These are phyloP conservation scores for Ophioninae sp. DNA, from an alignment of 2,888 invertebrate genomes.

Conservation along the genomic window DNA sequence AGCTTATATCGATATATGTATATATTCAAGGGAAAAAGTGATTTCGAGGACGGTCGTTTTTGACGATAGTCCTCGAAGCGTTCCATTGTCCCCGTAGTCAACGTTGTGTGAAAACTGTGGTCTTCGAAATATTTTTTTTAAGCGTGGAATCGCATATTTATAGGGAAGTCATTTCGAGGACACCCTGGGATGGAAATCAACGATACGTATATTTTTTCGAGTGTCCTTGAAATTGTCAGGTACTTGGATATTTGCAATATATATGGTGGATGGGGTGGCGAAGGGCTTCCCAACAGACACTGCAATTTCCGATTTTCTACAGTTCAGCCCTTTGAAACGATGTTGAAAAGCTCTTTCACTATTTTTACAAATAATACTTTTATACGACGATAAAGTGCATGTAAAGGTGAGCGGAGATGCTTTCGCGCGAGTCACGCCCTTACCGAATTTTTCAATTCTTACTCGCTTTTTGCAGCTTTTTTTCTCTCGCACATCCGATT, in stretches of 20 bases:
- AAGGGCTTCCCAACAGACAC: neutral
- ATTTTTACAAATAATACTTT: conserved; percentile 39
- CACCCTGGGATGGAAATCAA: neutral
- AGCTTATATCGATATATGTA: neutral
- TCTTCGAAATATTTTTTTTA: neutral
- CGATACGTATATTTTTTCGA: neutral
- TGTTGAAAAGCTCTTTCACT: conserved; percentile 19
- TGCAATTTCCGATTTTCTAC: conserved; percentile 51
- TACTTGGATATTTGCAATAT: neutral
- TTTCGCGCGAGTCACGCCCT: neutral
- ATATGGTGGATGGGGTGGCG: neutral
- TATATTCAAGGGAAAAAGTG: neutral
- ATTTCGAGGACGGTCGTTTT: neutral
- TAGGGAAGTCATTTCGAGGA: neutral
- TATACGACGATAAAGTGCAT: conserved; percentile 9
- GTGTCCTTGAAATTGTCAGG: neutral
- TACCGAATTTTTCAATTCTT: neutral
- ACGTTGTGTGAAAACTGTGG: neutral
- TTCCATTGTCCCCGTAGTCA: neutral
- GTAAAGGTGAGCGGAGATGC: conserved; percentile 18
- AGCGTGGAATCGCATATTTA: neutral
- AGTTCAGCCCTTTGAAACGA: conserved; percentile 24
- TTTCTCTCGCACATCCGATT: too few species aligned
- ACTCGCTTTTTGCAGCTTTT: neutral
- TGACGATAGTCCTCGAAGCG: neutral